These are phyloP conservation scores for Oscheius myriophilus DNA, from an alignment of 2,888 invertebrate species.

Conservation along the genomic window DNA sequence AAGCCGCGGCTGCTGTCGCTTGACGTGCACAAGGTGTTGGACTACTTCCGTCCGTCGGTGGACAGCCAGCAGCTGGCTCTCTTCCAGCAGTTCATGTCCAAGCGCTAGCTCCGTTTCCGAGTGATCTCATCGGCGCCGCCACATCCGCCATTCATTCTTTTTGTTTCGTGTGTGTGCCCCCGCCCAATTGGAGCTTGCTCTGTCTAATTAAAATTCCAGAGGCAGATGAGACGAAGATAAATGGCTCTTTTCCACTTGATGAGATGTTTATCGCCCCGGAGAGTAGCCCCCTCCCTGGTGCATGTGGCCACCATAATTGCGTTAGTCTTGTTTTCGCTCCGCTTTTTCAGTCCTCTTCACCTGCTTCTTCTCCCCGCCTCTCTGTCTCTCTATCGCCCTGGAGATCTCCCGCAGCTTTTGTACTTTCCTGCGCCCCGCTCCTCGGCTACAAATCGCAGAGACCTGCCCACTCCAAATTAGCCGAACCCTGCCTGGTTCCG, in stretches of 20 bases:
- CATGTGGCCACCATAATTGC: too few relatives aligned
- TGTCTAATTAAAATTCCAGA: slow-evolving; percentile 10
- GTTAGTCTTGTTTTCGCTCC: slow-evolving; percentile 1
- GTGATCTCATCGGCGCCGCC: too few relatives aligned
- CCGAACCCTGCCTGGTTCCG: background rate
- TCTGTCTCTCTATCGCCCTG: slow-evolving; percentile 5
- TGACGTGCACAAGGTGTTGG: slow-evolving; percentile 21
- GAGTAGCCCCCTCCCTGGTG: too few relatives aligned
- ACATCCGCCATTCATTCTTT: too few relatives aligned
- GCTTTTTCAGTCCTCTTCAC: background rate
- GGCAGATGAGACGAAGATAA: slow-evolving; percentile 5
- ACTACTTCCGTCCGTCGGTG: slow-evolving; percentile 16
- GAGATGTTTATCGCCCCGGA: slow-evolving; percentile 12
- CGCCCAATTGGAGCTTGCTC: slow-evolving; percentile 1
- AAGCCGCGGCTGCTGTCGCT: background rate
- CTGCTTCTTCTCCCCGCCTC: background rate
- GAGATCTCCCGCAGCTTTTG: background rate
- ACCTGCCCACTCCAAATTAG: background rate
- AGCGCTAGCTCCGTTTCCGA: slow-evolving; percentile 1
- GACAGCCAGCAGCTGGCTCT: slow-evolving; percentile 17
- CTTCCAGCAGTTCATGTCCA: slow-evolving; percentile 22
- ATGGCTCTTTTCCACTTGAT: slow-evolving; percentile 15
- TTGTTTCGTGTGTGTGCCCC: too few relatives aligned
- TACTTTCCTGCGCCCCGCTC: too few relatives aligned
- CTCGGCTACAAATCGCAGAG: background rate